Conservation (phyloP, 2,888 invertebrate genomes). For the Eilema griseolum region DNA sequence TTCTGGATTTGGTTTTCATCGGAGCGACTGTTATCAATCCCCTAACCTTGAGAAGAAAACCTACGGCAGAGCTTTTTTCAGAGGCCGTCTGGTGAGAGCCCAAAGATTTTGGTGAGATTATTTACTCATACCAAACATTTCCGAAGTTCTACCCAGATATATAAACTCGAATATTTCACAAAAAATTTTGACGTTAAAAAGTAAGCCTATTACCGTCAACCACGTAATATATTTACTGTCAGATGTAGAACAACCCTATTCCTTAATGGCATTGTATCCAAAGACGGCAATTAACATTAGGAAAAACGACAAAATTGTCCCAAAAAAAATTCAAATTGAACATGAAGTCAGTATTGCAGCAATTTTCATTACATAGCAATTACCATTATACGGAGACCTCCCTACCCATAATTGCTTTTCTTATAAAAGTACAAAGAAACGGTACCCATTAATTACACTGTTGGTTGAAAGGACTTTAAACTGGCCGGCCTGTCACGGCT, state of each 20-base stretch:
- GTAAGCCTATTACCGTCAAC: background rate
- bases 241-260: background rate
- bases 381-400: conserved; percentile 3
- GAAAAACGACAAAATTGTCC: background rate
- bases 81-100: too few species aligned
- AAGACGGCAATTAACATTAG: background rate
- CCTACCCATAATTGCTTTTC: conserved; percentile 19
- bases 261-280: background rate
- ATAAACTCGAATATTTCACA: too few species aligned
- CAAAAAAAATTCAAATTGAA: background rate
- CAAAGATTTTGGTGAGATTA: too few species aligned
- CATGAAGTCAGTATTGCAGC: conserved; percentile 5
- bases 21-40: too few species aligned
- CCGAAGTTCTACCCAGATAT: too few species aligned
- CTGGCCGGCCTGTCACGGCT: conserved; percentile 21
- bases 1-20: background rate
- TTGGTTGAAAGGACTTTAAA: conserved; percentile 28
- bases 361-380: conserved; percentile 11
- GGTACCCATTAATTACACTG: conserved; percentile 26
- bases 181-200: background rate
- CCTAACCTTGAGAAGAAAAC: too few species aligned
- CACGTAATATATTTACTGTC: background rate
- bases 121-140: background rate
- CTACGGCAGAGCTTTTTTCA: too few species aligned
- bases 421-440: conserved; percentile 23